Percentiles rank a stretch among this genome's conserved stretches.
Evolutionary conservation across 1,140 invertebrate genomes (phyloP).

Genomic region (Cydia strobilella): DNA sequence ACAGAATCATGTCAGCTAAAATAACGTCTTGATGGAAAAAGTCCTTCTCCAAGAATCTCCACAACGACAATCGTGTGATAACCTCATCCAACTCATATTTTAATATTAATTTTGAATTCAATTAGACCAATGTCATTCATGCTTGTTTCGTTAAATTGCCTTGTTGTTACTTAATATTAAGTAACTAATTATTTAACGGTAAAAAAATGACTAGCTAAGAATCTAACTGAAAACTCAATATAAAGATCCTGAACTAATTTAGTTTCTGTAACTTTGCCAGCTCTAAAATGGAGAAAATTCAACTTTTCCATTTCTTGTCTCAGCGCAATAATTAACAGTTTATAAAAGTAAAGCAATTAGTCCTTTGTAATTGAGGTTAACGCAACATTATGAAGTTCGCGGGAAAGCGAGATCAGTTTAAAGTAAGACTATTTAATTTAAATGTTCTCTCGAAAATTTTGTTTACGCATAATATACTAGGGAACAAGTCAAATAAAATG

Average conservation of each 20-base stretch:
- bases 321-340: constrained; percentile 11
- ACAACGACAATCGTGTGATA: too few species aligned
- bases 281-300: constrained; percentile 1
- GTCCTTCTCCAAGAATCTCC: too few species aligned
- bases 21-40: too few species aligned
- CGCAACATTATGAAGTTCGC: neutral
- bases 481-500: too few species aligned
- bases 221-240: neutral
- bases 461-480: too few species aligned
- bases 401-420: neutral
- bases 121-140: too few species aligned
- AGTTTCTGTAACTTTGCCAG: neutral
- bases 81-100: too few species aligned
- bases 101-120: too few species aligned
- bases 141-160: too few species aligned
- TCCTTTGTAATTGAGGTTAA: neutral
- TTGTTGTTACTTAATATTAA: neutral
- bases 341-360: constrained; percentile 21
- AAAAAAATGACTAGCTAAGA: neutral
- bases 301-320: neutral
- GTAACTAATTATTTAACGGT: neutral
- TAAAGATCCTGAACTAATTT: neutral
- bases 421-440: neutral
- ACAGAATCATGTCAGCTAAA: too few species aligned
- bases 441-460: neutral